Evolutionary conservation across 2,888 invertebrate species (phyloP).

Genomic region (Macrophya annulata): DNA sequence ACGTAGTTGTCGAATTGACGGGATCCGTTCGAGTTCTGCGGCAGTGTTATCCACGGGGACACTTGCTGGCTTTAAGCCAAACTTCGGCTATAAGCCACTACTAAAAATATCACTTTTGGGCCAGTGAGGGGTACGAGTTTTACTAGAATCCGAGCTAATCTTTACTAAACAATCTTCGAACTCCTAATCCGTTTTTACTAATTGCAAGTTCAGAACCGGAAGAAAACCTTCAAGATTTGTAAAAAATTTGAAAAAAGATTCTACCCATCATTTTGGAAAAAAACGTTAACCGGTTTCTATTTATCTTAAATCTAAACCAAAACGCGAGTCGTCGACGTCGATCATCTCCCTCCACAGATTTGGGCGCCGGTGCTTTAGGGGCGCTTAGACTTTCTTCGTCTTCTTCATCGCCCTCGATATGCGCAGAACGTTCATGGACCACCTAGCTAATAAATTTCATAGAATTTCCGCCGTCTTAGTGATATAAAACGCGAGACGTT

Average conservation of each 20-base stretch:
- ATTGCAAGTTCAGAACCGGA: background rate
- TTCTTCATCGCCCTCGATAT: background rate
- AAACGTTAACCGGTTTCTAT: background rate
- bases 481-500: conserved; percentile 13
- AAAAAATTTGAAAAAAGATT: background rate
- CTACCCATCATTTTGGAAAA: background rate
- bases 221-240: background rate
- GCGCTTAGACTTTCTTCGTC: background rate
- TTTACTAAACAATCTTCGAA: background rate
- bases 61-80: conserved; percentile 58
- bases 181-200: background rate
- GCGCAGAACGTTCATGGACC: background rate
- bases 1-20: conserved; percentile 58
- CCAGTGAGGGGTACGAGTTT: conserved; percentile 49
- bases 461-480: background rate
- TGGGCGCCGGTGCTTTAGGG: background rate
- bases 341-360: background rate
- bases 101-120: conserved; percentile 58
- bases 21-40: conserved; percentile 58
- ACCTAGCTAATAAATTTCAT: background rate
- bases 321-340: background rate
- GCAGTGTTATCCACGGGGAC: conserved; percentile 55
- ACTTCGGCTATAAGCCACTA: conserved; percentile 51
- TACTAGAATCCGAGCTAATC: conserved; percentile 23
- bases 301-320: background rate